Percentiles rank a stretch among this genome's conserved stretches.
Conservation (phyloP, 1,140 invertebrate genomes). For the Grapholita molesta region DNA sequence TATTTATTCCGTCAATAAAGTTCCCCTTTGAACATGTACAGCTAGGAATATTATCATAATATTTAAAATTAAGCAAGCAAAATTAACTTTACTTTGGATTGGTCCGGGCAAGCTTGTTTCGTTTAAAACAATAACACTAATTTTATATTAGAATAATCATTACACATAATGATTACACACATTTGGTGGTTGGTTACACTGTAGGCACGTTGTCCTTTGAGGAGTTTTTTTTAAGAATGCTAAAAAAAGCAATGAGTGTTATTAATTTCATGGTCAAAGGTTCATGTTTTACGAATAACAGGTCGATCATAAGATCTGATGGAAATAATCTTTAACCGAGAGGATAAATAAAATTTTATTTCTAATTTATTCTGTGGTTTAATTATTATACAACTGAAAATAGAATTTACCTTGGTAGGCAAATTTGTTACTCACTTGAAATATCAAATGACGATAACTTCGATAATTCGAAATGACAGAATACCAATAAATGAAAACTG, state of each 20-base stretch:
- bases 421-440: background rate
- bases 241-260: too few relatives aligned
- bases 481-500: background rate
- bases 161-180: background rate
- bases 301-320: too few relatives aligned
- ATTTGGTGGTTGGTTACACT: background rate
- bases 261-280: too few relatives aligned
- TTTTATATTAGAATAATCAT: too few relatives aligned
- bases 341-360: too few relatives aligned
- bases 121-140: background rate
- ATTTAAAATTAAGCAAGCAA: background rate
- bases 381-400: too few relatives aligned
- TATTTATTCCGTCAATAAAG: background rate
- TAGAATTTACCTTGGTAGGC: too few relatives aligned
- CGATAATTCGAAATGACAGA: background rate
- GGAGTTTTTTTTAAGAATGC: too few relatives aligned
- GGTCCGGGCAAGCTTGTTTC: background rate
- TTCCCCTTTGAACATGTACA: background rate
- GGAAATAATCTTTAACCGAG: too few relatives aligned
- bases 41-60: background rate
- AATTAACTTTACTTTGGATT: background rate
- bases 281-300: too few relatives aligned
- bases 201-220: too few relatives aligned
- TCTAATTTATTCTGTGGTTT: too few relatives aligned
- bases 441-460: background rate